Evolutionary conservation across 2,113 vertebrate genomes (phyloP).

Genomic region (Noturus placidus): DNA sequence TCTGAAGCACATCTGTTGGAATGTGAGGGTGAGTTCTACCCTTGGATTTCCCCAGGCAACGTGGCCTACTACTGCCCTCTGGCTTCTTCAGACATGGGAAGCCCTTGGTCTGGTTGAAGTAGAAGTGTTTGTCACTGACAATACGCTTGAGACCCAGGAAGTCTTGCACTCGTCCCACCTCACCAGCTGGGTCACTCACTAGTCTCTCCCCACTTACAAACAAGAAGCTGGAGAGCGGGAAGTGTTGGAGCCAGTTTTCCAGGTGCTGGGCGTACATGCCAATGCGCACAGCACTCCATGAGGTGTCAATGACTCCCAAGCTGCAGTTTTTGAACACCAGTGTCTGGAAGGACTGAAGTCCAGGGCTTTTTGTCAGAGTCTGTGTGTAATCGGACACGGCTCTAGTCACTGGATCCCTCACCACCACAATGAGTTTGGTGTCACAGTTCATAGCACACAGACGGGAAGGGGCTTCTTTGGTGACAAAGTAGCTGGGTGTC

Average conservation of each 20-base stretch:
- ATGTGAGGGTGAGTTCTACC: slow-evolving; percentile 88
- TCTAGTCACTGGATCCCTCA: slow-evolving; percentile 87
- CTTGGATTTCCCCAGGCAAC: slow-evolving; percentile 91
- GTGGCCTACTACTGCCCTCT: slow-evolving; percentile 80
- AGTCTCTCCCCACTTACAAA: slow-evolving; percentile 91
- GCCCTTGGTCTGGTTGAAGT: slow-evolving; percentile 94
- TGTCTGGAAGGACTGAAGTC: slow-evolving; percentile 84
- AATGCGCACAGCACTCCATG: slow-evolving; percentile 90
- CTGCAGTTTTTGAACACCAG: slow-evolving; percentile 85
- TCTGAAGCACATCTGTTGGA: slow-evolving; percentile 75
- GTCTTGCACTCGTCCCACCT: slow-evolving; percentile 90
- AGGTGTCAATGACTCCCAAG: slow-evolving; percentile 81
- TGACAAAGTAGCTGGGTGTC: slow-evolving; percentile 95
- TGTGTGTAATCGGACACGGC: slow-evolving; percentile 93
- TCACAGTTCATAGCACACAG: slow-evolving; percentile 83
- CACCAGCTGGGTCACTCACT: slow-evolving; percentile 84
- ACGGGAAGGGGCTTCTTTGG: slow-evolving; percentile 82
- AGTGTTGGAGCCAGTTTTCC: slow-evolving; percentile 87
- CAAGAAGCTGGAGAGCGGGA: slow-evolving; percentile 84
- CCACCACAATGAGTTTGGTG: slow-evolving; percentile 91
- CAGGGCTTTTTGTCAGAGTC: slow-evolving; percentile 86
- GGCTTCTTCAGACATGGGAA: slow-evolving; percentile 95
- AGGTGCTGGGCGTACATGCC: slow-evolving; percentile 92
- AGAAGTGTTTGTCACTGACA: slow-evolving; percentile 90
- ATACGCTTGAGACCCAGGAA: slow-evolving; percentile 87